A percentile compares a stretch with the other conserved stretches of the same genome.
Conservation (phyloP, 2,797 vertebrate genomes). For the Sebastolobus altivelis region DNA sequence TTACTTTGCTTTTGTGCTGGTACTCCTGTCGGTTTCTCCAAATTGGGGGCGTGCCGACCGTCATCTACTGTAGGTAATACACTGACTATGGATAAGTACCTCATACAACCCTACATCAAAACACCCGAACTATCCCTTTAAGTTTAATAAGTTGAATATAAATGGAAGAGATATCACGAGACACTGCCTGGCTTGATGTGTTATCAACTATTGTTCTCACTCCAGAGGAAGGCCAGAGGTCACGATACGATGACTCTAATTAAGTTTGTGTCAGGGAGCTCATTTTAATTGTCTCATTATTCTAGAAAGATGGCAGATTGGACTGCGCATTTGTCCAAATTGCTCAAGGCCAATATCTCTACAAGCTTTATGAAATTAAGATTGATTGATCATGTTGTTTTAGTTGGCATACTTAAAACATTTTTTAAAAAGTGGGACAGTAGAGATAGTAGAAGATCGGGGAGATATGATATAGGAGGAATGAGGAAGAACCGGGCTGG, state of each 20-base stretch:
- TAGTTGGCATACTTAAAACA: neutral
- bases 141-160: neutral
- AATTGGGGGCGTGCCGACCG: too few species aligned
- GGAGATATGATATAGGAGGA: neutral
- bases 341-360: constrained; percentile 28
- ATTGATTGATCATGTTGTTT: constrained; percentile 13
- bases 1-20: neutral
- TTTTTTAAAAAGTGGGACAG: neutral
- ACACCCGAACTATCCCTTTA: neutral
- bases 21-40: too few species aligned
- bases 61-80: neutral
- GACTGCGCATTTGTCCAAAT: constrained; percentile 18
- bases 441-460: neutral
- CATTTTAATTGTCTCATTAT: constrained; percentile 40
- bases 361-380: constrained; percentile 17
- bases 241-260: constrained; percentile 18
- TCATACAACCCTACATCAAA: neutral
- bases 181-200: neutral
- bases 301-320: constrained; percentile 16
- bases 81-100: neutral
- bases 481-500: too few species aligned
- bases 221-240: constrained; percentile 8
- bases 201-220: neutral
- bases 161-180: neutral
- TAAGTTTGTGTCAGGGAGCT: constrained; percentile 14